Evolutionary conservation across 2,888 invertebrate genomes (phyloP).

Genomic region (Magallana nippona): DNA sequence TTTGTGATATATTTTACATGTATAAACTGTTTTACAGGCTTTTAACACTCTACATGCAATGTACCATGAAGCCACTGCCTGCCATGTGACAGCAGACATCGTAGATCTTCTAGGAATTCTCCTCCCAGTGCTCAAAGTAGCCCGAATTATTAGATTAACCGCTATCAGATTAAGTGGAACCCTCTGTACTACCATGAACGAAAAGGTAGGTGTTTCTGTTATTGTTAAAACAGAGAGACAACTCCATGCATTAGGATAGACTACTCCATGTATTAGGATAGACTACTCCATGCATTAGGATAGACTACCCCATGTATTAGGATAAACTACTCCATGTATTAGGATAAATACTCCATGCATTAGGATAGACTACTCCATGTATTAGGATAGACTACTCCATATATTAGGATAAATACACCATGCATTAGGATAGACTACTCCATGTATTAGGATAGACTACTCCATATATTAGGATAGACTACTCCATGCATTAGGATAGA

Average conservation of each 20-base stretch:
- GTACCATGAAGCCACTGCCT: conserved; percentile 95
- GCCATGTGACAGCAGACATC: conserved; percentile 91
- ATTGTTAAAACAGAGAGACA: background rate
- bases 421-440: no score
- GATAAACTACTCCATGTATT: no score
- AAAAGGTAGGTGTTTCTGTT: conserved; percentile 58
- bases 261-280: background rate
- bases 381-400: background rate
- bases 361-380: background rate
- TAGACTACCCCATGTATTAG: background rate
- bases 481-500: background rate
- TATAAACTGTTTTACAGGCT: conserved; percentile 83
- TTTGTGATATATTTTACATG: no score
- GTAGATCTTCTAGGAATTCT: conserved; percentile 87
- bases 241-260: background rate
- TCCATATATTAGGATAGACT: no score
- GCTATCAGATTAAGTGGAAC: no score
- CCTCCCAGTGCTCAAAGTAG: conserved; percentile 81
- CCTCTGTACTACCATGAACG: conserved; percentile 66
- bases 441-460: background rate
- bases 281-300: no score
- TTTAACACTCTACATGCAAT: conserved; percentile 94
- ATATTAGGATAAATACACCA: no score
- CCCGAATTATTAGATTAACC: no score
- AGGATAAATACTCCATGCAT: background rate